phyloP scores from a whole-genome alignment of 2,888 invertebrate species.

The Subacronicta megacephala region DNA sequence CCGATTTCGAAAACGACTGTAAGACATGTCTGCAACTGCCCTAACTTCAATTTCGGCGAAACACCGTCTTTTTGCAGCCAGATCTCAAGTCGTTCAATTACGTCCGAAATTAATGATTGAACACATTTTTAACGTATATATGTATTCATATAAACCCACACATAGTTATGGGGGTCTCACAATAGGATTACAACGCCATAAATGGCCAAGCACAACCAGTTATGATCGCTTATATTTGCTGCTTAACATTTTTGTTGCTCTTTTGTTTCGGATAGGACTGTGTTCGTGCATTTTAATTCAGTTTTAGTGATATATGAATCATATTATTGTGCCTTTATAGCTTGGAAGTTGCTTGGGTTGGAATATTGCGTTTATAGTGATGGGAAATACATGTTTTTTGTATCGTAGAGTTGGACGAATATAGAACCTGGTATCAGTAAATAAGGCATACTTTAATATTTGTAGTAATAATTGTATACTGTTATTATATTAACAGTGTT shows the following conservation, averaged over 20 bases:
- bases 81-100: conserved; percentile 85
- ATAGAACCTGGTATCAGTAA: no score
- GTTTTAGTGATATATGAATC: conserved; percentile 67
- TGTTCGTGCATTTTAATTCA: conserved; percentile 86
- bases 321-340: conserved; percentile 25
- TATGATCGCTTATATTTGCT: conserved; percentile 77
- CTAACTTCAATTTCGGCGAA: conserved; percentile 75
- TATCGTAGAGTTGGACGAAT: neutral
- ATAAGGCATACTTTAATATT: no score
- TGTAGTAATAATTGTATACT: no score
- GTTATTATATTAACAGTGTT: no score
- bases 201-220: conserved; percentile 84
- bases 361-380: conserved; percentile 17
- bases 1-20: neutral
- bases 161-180: conserved; percentile 63
- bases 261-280: conserved; percentile 83
- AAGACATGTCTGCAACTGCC: conserved; percentile 28
- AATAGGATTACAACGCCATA: conserved; percentile 87
- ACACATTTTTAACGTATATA: conserved; percentile 79
- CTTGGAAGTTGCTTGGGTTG: neutral
- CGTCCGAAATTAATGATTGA: conserved; percentile 87
- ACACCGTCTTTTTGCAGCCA: conserved; percentile 79
- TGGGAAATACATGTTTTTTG: neutral
- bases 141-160: conserved; percentile 64
- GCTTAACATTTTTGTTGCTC: conserved; percentile 78